Evolutionary conservation across 30 jellyfish, hydroid and myxozoan species (phyloP).

Genomic region (Phacellophora camtschatica): DNA sequence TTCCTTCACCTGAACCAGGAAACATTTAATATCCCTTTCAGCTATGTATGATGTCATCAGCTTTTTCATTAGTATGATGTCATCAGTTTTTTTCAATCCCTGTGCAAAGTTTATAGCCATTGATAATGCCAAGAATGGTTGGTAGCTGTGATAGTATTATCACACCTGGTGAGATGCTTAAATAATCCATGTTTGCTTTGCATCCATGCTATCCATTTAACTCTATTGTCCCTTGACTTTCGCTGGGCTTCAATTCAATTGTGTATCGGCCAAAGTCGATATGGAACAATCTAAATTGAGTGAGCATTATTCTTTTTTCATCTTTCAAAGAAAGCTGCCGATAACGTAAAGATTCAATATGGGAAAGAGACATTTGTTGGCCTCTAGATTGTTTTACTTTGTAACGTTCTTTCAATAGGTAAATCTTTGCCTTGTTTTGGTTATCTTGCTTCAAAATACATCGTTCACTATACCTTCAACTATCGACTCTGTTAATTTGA

Average conservation of each 20-base stretch:
- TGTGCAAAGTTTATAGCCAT: neutral
- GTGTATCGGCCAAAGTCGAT: neutral
- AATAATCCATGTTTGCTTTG: neutral
- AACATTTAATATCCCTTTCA: neutral
- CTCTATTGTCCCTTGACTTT: neutral
- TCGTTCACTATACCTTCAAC: neutral
- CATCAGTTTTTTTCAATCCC: neutral
- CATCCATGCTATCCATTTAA: neutral
- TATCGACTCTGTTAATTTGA: neutral
- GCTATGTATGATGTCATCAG: neutral
- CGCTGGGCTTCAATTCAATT: neutral
- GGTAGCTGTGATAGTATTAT: neutral
- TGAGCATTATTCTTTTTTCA: neutral
- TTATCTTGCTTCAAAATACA: neutral
- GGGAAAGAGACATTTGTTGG: neutral
- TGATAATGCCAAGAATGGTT: neutral
- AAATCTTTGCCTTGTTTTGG: neutral
- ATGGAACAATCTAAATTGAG: neutral
- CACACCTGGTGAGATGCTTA: neutral
- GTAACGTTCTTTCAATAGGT: neutral
- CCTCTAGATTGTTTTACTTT: neutral
- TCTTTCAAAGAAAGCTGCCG: neutral
- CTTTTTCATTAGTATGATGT: neutral
- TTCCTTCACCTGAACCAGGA: neutral
- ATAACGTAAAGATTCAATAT: neutral